Evolutionary conservation across 1,140 invertebrate genomes (phyloP).

Genomic region (Pectinophora gossypiella): DNA sequence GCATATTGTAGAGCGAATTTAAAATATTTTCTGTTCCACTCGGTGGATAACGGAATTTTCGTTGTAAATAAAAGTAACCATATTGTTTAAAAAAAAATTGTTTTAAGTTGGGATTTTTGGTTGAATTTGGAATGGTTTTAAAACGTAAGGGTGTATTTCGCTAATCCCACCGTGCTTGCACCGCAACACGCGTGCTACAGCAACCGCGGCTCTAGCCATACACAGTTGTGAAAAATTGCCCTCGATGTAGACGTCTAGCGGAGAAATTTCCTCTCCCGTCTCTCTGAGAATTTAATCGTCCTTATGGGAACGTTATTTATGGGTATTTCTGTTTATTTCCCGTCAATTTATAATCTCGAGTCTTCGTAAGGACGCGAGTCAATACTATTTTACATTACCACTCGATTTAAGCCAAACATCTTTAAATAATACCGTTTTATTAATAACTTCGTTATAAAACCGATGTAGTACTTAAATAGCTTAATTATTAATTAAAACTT

Average conservation of each 20-base stretch:
- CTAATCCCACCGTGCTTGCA: background rate
- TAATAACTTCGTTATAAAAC: no score
- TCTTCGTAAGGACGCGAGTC: background rate
- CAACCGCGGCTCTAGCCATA: constrained; percentile 4
- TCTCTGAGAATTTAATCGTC: constrained; percentile 50
- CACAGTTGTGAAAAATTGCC: constrained; percentile 56
- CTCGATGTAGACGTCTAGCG: constrained; percentile 49
- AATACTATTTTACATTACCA: background rate
- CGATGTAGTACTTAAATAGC: no score
- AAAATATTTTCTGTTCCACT: no score
- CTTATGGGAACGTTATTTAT: constrained; percentile 46
- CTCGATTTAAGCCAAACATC: background rate
- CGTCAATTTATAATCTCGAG: background rate
- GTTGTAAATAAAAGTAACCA: no score
- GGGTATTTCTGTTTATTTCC: constrained; percentile 5
- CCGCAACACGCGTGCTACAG: background rate
- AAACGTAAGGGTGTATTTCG: no score
- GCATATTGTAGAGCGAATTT: no score
- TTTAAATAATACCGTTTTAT: no score
- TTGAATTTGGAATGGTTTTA: no score
- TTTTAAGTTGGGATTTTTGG: no score
- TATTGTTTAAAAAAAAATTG: no score
- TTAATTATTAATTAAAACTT: background rate
- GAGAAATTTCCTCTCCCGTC: constrained; percentile 35
- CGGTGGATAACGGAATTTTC: no score